Percentiles rank a stretch among this genome's conserved stretches.
phyloP scores from a whole-genome alignment of 1,140 invertebrate species.

The Cephus cinctus region DNA sequence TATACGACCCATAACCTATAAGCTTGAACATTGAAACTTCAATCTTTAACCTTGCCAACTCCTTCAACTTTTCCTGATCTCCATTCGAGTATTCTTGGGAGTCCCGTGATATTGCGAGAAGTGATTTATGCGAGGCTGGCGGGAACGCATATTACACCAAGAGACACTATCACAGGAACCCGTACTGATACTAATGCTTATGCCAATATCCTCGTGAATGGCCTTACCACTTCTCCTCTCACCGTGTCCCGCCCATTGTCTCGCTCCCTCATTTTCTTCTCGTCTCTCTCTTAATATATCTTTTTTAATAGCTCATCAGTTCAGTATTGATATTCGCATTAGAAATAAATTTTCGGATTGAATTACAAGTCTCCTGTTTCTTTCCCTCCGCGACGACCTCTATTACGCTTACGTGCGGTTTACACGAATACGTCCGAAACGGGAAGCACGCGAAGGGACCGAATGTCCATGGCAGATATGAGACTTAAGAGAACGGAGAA shows the following conservation, averaged over 20 bases:
- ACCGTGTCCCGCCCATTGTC: background rate
- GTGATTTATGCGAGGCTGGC: constrained; percentile 48
- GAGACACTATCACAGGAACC: constrained; percentile 26
- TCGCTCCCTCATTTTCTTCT: background rate
- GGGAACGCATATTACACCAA: constrained; percentile 44
- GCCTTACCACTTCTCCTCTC: constrained; percentile 8
- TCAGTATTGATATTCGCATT: no score
- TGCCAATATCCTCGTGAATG: constrained; percentile 34
- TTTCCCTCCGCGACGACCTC: constrained; percentile 1
- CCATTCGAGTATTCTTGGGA: no score
- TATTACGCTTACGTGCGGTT: background rate
- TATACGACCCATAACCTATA: no score
- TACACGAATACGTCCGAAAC: constrained; percentile 7
- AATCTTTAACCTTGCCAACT: no score
- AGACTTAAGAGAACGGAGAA: constrained; percentile 2
- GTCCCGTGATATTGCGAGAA: constrained; percentile 50
- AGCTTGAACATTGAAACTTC: no score
- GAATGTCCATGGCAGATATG: no score
- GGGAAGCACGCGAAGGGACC: no score
- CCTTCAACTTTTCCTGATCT: no score
- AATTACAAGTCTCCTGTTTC: background rate
- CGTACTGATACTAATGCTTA: constrained; percentile 38
- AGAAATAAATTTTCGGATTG: no score
- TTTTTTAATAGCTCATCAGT: no score
- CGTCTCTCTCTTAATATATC: background rate